These are phyloP conservation scores for Drosophila tripunctata DNA, from an alignment of 2,888 invertebrate genomes.

Conservation along the genomic window DNA sequence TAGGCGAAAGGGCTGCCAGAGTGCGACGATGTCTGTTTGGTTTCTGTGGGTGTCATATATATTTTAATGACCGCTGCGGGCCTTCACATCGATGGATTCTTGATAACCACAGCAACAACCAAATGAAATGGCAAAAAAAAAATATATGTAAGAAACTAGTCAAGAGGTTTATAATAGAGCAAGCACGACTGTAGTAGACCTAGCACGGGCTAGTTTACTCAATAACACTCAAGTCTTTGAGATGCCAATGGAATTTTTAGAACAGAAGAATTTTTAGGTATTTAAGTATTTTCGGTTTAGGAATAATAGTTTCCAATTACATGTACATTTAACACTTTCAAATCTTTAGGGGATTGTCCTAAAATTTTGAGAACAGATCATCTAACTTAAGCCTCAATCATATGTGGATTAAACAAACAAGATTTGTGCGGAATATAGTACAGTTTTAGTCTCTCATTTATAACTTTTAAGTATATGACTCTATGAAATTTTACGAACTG, in stretches of 20 bases:
- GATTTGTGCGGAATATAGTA: no score
- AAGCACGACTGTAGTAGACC: background rate
- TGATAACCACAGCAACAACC: slow-evolving; percentile 52
- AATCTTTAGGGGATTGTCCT: no score
- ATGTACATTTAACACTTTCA: no score
- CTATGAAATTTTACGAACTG: no score
- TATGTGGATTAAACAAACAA: no score
- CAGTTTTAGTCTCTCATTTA: no score
- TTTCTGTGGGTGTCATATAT: slow-evolving; percentile 76
- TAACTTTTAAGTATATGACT: no score
- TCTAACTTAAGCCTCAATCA: no score
- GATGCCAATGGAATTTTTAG: background rate
- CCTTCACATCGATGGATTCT: slow-evolving; percentile 28
- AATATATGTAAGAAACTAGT: background rate
- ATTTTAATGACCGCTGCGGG: slow-evolving; percentile 63
- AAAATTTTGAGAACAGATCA: no score
- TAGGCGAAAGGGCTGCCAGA: slow-evolving; percentile 9
- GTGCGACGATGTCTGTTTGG: slow-evolving; percentile 28
- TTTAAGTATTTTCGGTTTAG: no score
- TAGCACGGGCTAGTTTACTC: background rate
- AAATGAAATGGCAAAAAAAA: slow-evolving; percentile 67
- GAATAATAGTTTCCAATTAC: no score
- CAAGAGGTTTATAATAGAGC: background rate
- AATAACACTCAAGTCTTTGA: background rate
- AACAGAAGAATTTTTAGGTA: no score